Evolutionary conservation across 2,113 vertebrate genomes (phyloP).

Genomic region (Pardalotus punctatus): DNA sequence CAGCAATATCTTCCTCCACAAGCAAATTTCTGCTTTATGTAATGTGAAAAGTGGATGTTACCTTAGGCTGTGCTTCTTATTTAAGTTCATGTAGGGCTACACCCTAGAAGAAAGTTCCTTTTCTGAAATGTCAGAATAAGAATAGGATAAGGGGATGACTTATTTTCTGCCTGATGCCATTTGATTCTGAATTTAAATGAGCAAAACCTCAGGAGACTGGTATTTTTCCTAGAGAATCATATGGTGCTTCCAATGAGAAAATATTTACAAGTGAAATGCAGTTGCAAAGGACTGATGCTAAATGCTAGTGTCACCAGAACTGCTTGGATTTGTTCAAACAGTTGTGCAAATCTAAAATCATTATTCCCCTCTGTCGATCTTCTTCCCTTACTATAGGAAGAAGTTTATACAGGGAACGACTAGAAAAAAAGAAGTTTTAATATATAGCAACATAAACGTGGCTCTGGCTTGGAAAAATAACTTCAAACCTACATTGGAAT

Average conservation of each 20-base stretch:
- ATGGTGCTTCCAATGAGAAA: not conserved
- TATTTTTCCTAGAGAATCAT: constrained; percentile 46
- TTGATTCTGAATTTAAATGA: constrained; percentile 51
- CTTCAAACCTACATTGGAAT: not conserved
- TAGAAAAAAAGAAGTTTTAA: not conserved
- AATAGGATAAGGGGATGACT: constrained; percentile 1
- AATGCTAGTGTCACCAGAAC: not conserved
- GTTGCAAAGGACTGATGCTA: constrained; percentile 15
- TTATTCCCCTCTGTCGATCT: not conserved
- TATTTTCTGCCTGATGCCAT: constrained; percentile 46
- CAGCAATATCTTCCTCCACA: not conserved
- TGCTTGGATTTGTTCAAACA: not conserved
- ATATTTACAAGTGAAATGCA: constrained; percentile 35
- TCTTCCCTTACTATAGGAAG: not conserved
- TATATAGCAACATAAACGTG: not conserved
- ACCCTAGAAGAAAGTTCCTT: constrained; percentile 6
- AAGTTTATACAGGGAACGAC: not conserved
- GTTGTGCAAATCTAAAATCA: not conserved
- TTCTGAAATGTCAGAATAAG: constrained; percentile 51
- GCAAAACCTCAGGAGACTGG: constrained; percentile 33
- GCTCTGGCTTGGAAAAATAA: not conserved
- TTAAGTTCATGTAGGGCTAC: not conserved
- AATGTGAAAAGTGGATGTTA: not conserved
- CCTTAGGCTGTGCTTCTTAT: not conserved
- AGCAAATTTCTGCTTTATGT: not conserved